phyloP scores from a whole-genome alignment of 2,113 vertebrate species.

The Cephalopterus ornatus region DNA sequence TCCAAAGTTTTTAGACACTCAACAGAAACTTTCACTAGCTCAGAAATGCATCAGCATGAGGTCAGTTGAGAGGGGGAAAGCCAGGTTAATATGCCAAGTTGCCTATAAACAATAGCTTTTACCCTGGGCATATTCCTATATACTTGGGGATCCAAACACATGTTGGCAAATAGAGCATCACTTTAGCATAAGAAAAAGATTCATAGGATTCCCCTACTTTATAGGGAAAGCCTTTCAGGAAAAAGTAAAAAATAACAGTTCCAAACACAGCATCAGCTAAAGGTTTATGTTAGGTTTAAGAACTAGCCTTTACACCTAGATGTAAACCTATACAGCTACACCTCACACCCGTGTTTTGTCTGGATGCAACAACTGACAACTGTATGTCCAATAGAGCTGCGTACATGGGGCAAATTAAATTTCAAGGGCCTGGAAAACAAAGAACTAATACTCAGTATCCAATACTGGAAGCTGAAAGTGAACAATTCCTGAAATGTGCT shows the following conservation, averaged over 20 bases:
- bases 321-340: neutral
- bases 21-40: neutral
- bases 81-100: neutral
- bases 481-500: neutral
- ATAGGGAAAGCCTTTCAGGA: neutral
- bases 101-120: neutral
- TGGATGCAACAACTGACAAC: neutral
- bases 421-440: neutral
- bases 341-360: neutral
- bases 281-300: neutral
- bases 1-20: neutral
- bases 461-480: neutral
- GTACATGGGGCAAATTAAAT: neutral
- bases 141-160: neutral
- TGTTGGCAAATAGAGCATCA: fast-evolving
- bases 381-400: neutral
- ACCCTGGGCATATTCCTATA: neutral
- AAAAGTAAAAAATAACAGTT: neutral
- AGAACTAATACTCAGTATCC: neutral
- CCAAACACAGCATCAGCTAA: neutral
- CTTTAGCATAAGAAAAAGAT: neutral
- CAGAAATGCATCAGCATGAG: neutral
- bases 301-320: neutral
- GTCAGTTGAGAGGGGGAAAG: neutral
- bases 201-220: neutral